phyloP scores from a whole-genome alignment of 2,113 vertebrate species.

The Axis porcinus region DNA sequence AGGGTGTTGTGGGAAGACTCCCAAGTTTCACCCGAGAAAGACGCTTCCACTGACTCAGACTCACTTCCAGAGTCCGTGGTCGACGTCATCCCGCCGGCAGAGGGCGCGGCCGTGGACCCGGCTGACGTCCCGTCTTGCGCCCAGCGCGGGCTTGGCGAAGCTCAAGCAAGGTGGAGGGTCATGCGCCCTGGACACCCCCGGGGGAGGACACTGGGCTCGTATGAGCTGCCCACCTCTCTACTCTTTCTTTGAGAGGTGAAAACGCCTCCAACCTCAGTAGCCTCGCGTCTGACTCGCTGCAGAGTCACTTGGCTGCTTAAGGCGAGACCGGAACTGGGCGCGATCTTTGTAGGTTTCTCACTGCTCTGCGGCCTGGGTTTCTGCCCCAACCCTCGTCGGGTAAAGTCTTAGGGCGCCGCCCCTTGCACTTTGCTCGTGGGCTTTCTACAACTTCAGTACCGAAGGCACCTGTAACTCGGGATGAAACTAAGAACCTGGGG shows the following conservation, averaged over 20 bases:
- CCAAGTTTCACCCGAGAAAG: not conserved
- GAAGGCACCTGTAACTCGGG: fast-evolving
- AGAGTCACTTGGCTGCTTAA: not conserved
- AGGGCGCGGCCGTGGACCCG: not conserved
- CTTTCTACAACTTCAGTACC: not conserved
- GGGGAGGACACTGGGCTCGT: not conserved
- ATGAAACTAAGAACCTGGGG: not conserved
- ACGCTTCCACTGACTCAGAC: not conserved
- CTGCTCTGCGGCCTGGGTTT: not conserved
- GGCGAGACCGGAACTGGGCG: not conserved
- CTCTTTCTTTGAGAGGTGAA: not conserved
- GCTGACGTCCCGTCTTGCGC: not conserved
- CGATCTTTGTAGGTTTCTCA: not conserved
- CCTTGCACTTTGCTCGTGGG: not conserved
- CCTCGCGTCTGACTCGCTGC: not conserved
- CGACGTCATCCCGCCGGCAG: not conserved
- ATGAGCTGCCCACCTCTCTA: not conserved
- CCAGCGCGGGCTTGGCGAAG: not conserved
- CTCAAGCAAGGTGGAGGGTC: no score
- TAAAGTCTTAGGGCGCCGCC: not conserved
- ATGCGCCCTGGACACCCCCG: not conserved
- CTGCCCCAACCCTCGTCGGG: not conserved
- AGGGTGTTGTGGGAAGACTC: not conserved
- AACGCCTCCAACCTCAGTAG: not conserved
- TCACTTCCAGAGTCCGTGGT: not conserved